phyloP scores from a whole-genome alignment of 2,797 vertebrate species.

The Galagoides demidoff region DNA sequence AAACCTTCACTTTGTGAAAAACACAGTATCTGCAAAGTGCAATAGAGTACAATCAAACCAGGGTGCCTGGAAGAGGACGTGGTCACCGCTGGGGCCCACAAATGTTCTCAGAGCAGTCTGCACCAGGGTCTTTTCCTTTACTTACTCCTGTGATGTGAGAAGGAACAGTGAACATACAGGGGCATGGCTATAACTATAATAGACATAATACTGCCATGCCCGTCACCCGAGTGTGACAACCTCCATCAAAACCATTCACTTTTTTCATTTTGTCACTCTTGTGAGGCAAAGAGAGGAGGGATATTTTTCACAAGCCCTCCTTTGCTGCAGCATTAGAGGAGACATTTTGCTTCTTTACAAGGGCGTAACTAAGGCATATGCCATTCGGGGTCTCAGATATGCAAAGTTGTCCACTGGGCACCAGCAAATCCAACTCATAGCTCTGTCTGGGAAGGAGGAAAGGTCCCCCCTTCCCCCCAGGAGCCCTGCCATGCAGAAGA shows the following conservation, averaged over 20 bases:
- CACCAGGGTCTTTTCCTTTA: not conserved
- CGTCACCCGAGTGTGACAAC: constrained; percentile 17
- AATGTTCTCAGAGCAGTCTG: not conserved
- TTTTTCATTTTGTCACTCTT: constrained; percentile 37
- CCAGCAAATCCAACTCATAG: not conserved
- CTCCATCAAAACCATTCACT: not conserved
- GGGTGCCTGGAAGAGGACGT: not conserved
- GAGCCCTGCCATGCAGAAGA: rapidly evolving
- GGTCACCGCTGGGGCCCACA: not conserved
- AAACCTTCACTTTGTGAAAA: not conserved
- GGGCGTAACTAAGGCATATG: not conserved
- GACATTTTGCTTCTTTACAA: not conserved
- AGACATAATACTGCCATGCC: not conserved
- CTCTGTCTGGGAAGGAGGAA: not conserved
- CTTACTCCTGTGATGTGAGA: not conserved
- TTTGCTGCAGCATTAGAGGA: constrained; percentile 3
- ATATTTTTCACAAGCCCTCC: not conserved
- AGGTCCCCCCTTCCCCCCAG: rapidly evolving
- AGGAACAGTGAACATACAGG: not conserved
- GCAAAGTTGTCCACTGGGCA: not conserved
- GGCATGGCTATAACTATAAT: rapidly evolving
- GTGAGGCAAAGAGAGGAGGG: not conserved
- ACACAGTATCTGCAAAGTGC: not conserved
- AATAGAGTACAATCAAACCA: rapidly evolving
- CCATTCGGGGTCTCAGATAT: rapidly evolving